Percentiles rank a stretch among this genome's conserved stretches.
Conservation (phyloP, 2,113 vertebrate genomes). For the Pollimyrus isidori region DNA sequence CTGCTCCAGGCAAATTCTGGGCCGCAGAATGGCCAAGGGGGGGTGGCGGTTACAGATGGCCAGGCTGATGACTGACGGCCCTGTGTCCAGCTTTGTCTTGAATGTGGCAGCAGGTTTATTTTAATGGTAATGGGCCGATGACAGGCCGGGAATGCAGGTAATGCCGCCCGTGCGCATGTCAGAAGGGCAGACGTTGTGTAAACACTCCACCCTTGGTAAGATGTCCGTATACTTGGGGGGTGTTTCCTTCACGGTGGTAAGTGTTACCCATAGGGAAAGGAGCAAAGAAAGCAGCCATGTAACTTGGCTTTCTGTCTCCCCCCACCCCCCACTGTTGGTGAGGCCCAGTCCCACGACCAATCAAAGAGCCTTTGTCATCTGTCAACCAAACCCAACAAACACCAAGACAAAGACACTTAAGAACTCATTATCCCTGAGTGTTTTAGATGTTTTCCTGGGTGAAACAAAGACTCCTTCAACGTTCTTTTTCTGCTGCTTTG, state of each 20-base stretch:
- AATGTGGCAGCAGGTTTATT: slow-evolving; percentile 33
- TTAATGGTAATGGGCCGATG: slow-evolving; percentile 39
- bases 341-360: background rate
- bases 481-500: background rate
- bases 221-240: background rate
- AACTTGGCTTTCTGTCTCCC: background rate
- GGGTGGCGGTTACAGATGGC: slow-evolving; percentile 11
- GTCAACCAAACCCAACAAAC: background rate
- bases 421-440: background rate
- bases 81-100: slow-evolving; percentile 28
- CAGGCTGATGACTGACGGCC: slow-evolving; percentile 21
- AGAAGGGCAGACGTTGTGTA: background rate
- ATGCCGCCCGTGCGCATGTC: background rate
- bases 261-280: background rate
- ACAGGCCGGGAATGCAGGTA: background rate
- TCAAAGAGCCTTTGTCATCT: background rate
- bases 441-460: background rate
- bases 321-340: background rate
- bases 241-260: background rate
- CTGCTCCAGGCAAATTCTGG: background rate
- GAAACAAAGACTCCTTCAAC: slow-evolving; percentile 1
- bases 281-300: background rate
- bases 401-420: slow-evolving; percentile 11
- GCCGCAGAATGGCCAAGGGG: background rate
- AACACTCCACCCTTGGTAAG: background rate